Evolutionary conservation across 2,888 invertebrate genomes (phyloP).

Genomic region (Formica aserva): DNA sequence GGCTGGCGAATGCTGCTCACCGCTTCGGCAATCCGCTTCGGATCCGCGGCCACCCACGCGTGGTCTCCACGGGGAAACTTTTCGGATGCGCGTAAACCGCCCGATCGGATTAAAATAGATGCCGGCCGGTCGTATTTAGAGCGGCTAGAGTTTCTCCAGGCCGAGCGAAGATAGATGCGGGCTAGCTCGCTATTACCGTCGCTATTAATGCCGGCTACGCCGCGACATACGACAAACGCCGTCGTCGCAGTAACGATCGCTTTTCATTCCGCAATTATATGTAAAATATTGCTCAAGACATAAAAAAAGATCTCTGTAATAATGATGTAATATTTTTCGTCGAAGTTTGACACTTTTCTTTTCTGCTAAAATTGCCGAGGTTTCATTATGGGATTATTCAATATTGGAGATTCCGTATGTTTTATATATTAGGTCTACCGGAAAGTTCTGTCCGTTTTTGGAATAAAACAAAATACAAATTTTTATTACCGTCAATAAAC

Average conservation of each 20-base stretch:
- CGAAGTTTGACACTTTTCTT: not conserved
- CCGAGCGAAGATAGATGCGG: constrained; percentile 66
- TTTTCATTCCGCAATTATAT: constrained; percentile 12
- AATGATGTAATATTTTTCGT: not conserved
- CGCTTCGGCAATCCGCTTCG: constrained; percentile 13
- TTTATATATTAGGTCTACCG: no score
- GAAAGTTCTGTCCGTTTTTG: no score
- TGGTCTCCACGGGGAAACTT: constrained; percentile 50
- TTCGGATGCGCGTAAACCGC: constrained; percentile 56
- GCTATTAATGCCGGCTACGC: constrained; percentile 61
- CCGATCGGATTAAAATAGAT: constrained; percentile 72
- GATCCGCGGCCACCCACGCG: constrained; percentile 40
- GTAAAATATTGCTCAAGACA: not conserved
- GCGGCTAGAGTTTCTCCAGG: constrained; percentile 67
- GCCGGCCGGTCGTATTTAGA: constrained; percentile 58
- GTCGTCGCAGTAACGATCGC: constrained; percentile 38
- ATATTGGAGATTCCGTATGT: not conserved
- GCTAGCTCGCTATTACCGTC: constrained; percentile 65
- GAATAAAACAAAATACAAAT: no score
- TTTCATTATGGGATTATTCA: not conserved
- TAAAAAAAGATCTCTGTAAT: not conserved
- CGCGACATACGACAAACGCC: constrained; percentile 41
- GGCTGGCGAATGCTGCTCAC: not conserved
- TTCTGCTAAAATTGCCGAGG: not conserved
- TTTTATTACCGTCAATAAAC: no score